Percentiles rank a stretch among this genome's conserved stretches.
These are phyloP conservation scores for Eupeodes latifasciatus DNA, from an alignment of 2,888 invertebrate genomes.

Conservation along the genomic window DNA sequence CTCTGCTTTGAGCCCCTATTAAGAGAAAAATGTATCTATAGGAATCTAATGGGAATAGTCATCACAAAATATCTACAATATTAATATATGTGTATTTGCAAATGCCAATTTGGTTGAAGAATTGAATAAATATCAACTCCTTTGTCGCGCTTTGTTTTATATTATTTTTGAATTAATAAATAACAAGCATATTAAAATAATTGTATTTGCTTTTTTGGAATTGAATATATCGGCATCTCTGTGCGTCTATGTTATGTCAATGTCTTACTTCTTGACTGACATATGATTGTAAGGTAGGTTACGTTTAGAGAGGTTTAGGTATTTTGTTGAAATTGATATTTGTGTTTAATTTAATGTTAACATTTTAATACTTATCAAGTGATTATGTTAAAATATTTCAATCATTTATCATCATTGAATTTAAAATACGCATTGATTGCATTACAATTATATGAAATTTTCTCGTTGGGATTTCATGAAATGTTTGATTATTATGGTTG, in stretches of 20 bases:
- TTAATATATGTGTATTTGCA: background rate
- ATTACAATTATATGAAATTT: no score
- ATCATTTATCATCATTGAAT: no score
- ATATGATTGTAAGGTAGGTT: background rate
- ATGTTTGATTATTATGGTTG: no score
- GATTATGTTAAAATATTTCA: no score
- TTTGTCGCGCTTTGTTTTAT: constrained; percentile 13
- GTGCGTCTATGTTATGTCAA: constrained; percentile 29
- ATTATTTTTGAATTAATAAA: constrained; percentile 9
- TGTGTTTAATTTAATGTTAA: background rate
- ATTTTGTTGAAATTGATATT: background rate
- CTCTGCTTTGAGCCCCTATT: background rate
- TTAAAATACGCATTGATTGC: no score
- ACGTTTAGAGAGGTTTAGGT: no score
- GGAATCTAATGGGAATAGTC: background rate
- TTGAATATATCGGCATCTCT: constrained; percentile 1
- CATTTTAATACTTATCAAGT: background rate
- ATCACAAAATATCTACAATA: no score
- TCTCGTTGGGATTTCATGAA: no score
- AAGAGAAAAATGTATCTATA: background rate
- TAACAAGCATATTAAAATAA: constrained; percentile 35
- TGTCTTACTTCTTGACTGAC: constrained; percentile 33
- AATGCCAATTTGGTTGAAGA: background rate
- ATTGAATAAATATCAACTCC: constrained; percentile 18
- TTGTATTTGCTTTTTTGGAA: constrained; percentile 25